Conservation (phyloP, 2,113 vertebrate species). For the Syrmaticus mikado region DNA sequence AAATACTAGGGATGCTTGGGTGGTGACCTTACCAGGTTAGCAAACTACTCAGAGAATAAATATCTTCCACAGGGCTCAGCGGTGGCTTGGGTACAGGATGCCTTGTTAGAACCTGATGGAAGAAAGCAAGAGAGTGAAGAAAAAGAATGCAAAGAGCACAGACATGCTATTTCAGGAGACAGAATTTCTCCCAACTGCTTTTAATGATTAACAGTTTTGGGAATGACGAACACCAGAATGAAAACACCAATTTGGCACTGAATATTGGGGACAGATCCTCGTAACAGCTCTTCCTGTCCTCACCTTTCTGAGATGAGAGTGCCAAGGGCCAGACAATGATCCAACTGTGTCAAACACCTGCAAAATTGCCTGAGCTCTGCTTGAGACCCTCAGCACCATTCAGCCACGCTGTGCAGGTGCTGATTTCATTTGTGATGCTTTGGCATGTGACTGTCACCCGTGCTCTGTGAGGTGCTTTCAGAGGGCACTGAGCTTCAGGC, state of each 20-base stretch:
- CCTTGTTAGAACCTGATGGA: conserved; percentile 56
- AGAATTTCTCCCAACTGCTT: neutral
- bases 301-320: neutral
- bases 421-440: neutral
- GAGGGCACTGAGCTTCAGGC: neutral
- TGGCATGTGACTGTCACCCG: neutral
- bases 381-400: neutral
- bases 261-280: neutral
- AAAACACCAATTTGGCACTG: neutral
- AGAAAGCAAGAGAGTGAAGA: neutral
- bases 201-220: neutral
- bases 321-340: rapidly evolving
- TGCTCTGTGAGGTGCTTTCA: neutral
- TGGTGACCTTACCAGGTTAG: conserved; percentile 65
- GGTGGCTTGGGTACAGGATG: conserved; percentile 22
- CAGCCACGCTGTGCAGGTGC: neutral
- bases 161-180: neutral
- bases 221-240: neutral
- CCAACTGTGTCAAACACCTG: neutral
- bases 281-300: neutral
- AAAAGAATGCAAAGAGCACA: neutral
- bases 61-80: conserved; percentile 13
- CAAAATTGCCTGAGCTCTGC: neutral
- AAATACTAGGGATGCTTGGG: neutral
- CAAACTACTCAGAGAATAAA: conserved; percentile 27